Base-by-base conservation (phyloP, 1,140 invertebrate genomes). In the Homarus americanus region DNA sequence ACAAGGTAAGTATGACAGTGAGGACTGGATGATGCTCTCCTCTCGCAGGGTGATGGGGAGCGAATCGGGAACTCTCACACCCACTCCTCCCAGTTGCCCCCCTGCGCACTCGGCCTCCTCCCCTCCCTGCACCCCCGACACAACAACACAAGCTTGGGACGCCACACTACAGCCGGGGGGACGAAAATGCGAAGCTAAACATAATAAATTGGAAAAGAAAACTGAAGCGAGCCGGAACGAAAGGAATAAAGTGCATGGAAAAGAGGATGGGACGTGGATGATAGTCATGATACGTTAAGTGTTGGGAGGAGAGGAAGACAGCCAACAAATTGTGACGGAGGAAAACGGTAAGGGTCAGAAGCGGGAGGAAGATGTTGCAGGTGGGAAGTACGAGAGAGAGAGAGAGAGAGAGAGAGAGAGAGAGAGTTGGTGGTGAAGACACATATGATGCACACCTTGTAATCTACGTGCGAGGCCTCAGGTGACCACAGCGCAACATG, bases 41-140 rank as follows among this genome's bases (percentile, higher is more conserved):
- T n/a, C 38, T 84, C 63, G 36, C 63, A 85, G 66, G 69, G 38
- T 38, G 83, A 63, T 85, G 83, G 83, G 83, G 83, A 85, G 83
- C 83, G 17, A 24, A 72, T 85, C 83, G 83, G 83, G 83, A 85
- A 85, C 83, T 85, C 83, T 73, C 83, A 85, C 83, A 85, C 83
- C 83, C 53, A n/a, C 36, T 66, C 82, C 82, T 17, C 7, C 20
- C 53, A 32, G 53, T 12, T 49, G 5, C 44, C 15, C 4, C 15
- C 44, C 44, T 49, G 5, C 44, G 4, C 44, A 49, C 44, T 49
- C 4, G 15, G 44, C 44, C 44, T 4, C 5, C 15, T 49, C 15
- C 44, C 44, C 15, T 49, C 44, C 44, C 44, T 49, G 5, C 44
- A 4, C 44, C 44, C 44, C 44, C 44, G 15, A 49, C 44, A 4